Evolutionary conservation across 2,888 invertebrate genomes (phyloP).

Genomic region (Taenaris catops): DNA sequence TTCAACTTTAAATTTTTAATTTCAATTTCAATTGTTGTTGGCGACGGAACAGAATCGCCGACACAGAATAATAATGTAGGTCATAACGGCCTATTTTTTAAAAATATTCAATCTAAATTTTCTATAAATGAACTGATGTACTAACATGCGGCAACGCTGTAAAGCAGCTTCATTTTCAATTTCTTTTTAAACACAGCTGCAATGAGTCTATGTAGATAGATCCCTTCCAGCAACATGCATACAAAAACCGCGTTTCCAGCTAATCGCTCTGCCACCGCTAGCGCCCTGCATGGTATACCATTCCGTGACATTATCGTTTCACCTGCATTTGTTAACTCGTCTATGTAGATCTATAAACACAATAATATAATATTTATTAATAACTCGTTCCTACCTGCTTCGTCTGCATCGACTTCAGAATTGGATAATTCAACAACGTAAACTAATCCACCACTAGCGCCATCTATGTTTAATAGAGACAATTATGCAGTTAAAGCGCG

Average conservation of each 20-base stretch:
- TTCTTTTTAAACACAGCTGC: conserved; percentile 82
- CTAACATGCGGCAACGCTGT: conserved; percentile 61
- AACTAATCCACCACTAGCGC: too few relatives aligned
- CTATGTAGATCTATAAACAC: conserved; percentile 46
- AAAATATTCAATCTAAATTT: too few relatives aligned
- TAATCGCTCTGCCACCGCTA: conserved; percentile 76
- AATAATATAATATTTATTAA: too few relatives aligned
- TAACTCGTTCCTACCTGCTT: too few relatives aligned
- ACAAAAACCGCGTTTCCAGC: conserved; percentile 82
- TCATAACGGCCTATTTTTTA: too few relatives aligned
- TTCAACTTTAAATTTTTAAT: background rate
- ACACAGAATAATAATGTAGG: too few relatives aligned
- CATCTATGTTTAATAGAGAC: too few relatives aligned
- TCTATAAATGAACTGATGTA: background rate
- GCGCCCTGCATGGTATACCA: conserved; percentile 68
- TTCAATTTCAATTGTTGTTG: background rate
- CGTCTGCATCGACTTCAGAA: too few relatives aligned
- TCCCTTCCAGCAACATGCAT: conserved; percentile 84
- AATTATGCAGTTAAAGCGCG: too few relatives aligned
- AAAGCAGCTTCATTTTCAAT: conserved; percentile 65
- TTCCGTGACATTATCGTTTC: conserved; percentile 73
- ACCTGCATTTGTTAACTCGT: conserved; percentile 66
- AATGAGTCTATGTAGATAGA: conserved; percentile 83
- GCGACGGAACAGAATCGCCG: too few relatives aligned
- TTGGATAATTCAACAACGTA: too few relatives aligned